phyloP scores from a whole-genome alignment of 2,797 vertebrate genomes.

The Enteromius afrohamiltoni region DNA sequence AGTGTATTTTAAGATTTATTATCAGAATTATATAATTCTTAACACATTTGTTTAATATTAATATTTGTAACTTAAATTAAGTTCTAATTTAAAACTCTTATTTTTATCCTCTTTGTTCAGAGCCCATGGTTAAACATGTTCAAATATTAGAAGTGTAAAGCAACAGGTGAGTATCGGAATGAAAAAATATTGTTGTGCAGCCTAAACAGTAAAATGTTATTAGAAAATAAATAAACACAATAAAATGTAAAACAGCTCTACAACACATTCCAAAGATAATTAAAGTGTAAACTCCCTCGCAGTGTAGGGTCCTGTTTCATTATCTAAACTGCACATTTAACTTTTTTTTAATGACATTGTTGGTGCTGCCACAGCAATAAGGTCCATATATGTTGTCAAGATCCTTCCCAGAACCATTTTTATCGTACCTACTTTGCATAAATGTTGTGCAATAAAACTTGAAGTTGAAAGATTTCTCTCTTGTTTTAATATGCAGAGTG shows the following conservation, averaged over 20 bases:
- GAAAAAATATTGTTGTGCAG: neutral
- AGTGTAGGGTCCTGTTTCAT: neutral
- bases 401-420: neutral
- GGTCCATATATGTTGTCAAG: neutral
- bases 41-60: neutral
- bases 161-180: neutral
- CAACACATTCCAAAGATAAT: neutral
- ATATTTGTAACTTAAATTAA: neutral
- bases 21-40: neutral
- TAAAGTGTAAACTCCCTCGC: neutral
- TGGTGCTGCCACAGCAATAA: neutral
- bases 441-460: neutral
- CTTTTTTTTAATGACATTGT: neutral
- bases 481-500: conserved; percentile 67
- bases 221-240: neutral
- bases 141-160: neutral
- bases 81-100: neutral
- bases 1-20: neutral
- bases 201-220: neutral
- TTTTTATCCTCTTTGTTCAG: conserved; percentile 13
- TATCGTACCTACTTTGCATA: neutral
- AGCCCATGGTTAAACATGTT: neutral
- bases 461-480: neutral
- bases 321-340: neutral
- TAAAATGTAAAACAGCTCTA: neutral